Conservation (phyloP, 2,797 vertebrate species). For the Melanotaenia boesemani region DNA sequence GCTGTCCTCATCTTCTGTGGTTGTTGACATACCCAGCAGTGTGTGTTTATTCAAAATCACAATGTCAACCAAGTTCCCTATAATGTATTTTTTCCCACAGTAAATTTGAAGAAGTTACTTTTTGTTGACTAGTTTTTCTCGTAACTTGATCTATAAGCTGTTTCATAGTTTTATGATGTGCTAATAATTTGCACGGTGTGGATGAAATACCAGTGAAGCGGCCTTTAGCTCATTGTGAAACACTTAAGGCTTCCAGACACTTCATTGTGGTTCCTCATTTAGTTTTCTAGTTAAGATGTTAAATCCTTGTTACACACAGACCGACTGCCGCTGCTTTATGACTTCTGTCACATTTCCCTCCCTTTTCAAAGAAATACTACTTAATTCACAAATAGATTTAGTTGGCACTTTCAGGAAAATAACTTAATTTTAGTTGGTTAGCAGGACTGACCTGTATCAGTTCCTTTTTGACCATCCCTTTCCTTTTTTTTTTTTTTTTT, state of each 20-base stretch:
- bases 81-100: slow-evolving; percentile 14
- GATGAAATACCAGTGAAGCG: slow-evolving; percentile 11
- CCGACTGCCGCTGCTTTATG: not conserved
- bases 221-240: slow-evolving; percentile 8
- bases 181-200: slow-evolving; percentile 10
- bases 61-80: slow-evolving; percentile 33
- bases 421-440: slow-evolving; percentile 56
- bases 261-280: slow-evolving; percentile 43
- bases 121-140: slow-evolving; percentile 20
- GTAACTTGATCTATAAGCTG: not conserved
- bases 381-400: slow-evolving; percentile 23
- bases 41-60: slow-evolving; percentile 20
- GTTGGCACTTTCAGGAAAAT: slow-evolving; percentile 39
- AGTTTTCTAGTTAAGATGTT: slow-evolving; percentile 15
- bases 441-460: slow-evolving; percentile 48
- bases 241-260: slow-evolving; percentile 4
- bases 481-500: slow-evolving; percentile 61
- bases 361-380: slow-evolving; percentile 25
- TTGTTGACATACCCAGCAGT: slow-evolving; percentile 8
- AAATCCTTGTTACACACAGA: slow-evolving; percentile 16
- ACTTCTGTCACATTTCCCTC: slow-evolving; percentile 6
- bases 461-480: slow-evolving; percentile 57
- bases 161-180: slow-evolving; percentile 10
- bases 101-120: slow-evolving; percentile 58
- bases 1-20: slow-evolving; percentile 14